phyloP scores from a whole-genome alignment of 1,140 invertebrate species.

The Hesperophylax magnus region DNA sequence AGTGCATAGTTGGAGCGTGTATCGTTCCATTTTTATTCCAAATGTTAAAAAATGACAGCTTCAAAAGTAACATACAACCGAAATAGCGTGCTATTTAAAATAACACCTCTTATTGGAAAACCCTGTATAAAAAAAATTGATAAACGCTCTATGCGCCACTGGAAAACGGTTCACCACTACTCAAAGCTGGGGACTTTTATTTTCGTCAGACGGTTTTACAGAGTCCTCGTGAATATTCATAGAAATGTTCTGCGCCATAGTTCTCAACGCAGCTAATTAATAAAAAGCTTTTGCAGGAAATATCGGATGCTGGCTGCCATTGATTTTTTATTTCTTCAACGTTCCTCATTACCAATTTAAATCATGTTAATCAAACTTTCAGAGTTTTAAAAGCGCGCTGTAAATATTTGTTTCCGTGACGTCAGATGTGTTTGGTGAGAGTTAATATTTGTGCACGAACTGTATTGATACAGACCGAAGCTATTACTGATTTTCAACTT shows the following conservation, averaged over 20 bases:
- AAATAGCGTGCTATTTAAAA: no score
- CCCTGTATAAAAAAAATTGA: no score
- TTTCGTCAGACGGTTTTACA: constrained; percentile 47
- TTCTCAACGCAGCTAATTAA: constrained; percentile 53
- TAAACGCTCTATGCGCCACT: neutral
- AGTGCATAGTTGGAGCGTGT: no score
- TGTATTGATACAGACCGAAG: no score
- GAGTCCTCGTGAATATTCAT: constrained; percentile 55
- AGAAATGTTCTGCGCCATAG: constrained; percentile 52
- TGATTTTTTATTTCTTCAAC: constrained; percentile 36
- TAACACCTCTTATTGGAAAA: no score
- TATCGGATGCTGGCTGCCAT: constrained; percentile 45
- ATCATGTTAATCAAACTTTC: constrained; percentile 42
- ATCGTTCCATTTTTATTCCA: no score
- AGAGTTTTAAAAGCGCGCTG: constrained; percentile 4
- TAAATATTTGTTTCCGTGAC: constrained; percentile 25
- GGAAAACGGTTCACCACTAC: neutral
- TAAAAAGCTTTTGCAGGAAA: constrained; percentile 50
- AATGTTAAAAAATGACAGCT: no score
- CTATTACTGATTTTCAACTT: no score
- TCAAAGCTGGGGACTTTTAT: constrained; percentile 38
- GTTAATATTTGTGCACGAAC: neutral
- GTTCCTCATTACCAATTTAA: constrained; percentile 44
- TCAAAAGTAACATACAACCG: no score
- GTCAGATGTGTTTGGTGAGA: constrained; percentile 3